These are phyloP conservation scores for Poeciliopsis prolifica DNA, from an alignment of 2,113 vertebrate species.

Conservation along the genomic window DNA sequence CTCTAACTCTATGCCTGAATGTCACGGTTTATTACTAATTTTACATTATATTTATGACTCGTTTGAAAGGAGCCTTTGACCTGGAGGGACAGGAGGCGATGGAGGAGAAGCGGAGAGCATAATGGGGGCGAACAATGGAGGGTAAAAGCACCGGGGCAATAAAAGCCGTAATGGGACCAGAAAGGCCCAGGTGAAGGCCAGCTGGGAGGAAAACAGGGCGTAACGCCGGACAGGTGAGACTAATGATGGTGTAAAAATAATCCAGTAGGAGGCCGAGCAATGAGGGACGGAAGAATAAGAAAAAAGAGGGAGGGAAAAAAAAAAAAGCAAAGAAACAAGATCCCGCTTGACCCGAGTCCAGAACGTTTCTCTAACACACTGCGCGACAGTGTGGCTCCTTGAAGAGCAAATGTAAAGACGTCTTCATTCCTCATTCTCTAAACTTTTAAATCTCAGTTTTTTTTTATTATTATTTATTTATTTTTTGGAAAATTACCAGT, in stretches of 20 bases:
- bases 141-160: background rate
- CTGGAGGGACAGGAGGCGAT: conserved; percentile 6
- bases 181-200: conserved; percentile 17
- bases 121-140: conserved; percentile 20
- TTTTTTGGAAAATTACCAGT: no score
- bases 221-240: conserved; percentile 31
- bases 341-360: conserved; percentile 8
- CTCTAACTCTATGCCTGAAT: no score
- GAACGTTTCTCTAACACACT: background rate
- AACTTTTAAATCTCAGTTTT: no score
- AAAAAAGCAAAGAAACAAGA: conserved; percentile 11
- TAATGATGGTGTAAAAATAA: conserved; percentile 16
- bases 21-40: no score
- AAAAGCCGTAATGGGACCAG: conserved; percentile 16
- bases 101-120: background rate
- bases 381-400: no score
- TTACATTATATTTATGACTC: no score
- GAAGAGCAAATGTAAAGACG: background rate
- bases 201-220: conserved; percentile 16
- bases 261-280: background rate
- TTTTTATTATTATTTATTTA: no score
- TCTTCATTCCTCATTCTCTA: no score
- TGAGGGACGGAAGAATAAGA: background rate
- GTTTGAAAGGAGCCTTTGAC: conserved; percentile 26
- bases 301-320: background rate